phyloP scores from a whole-genome alignment of 2,797 vertebrate species.

The Odontamblyopus rebecca region DNA sequence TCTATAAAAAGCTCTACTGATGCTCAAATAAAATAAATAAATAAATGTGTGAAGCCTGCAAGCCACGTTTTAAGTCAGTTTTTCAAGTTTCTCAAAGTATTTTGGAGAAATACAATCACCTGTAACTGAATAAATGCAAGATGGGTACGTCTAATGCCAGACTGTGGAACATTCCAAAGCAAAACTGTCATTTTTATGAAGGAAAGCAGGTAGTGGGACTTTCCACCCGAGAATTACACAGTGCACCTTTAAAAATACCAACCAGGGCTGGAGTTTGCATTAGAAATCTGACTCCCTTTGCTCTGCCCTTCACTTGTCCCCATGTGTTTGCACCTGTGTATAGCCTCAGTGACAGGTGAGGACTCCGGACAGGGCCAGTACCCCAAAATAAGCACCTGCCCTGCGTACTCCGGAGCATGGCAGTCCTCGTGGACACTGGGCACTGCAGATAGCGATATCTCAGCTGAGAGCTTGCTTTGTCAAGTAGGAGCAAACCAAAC shows the following conservation, averaged over 20 bases:
- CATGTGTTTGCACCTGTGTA: neutral
- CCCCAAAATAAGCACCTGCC: conserved; percentile 28
- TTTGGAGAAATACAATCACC: too few species aligned
- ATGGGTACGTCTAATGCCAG: too few species aligned
- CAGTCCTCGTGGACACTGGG: conserved; percentile 17
- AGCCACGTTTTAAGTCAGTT: too few species aligned
- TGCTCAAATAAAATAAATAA: too few species aligned
- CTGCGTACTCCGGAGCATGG: conserved; percentile 13
- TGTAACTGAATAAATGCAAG: too few species aligned
- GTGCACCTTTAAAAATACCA: conserved; percentile 2
- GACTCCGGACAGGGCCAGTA: neutral
- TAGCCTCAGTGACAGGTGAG: conserved; percentile 11
- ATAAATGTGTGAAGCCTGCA: too few species aligned
- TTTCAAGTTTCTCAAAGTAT: too few species aligned
- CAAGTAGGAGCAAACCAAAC: conserved; percentile 24
- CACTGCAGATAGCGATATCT: conserved; percentile 20
- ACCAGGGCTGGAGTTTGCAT: conserved; percentile 12
- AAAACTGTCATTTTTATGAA: too few species aligned
- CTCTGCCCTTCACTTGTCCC: neutral
- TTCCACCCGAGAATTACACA: too few species aligned
- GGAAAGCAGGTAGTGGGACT: too few species aligned
- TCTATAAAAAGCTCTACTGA: too few species aligned
- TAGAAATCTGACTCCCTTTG: conserved; percentile 11
- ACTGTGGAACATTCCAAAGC: too few species aligned
- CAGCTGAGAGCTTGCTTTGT: conserved; percentile 23